Evolutionary conservation across 2,888 invertebrate genomes (phyloP).

Genomic region (Atrina japonica): DNA sequence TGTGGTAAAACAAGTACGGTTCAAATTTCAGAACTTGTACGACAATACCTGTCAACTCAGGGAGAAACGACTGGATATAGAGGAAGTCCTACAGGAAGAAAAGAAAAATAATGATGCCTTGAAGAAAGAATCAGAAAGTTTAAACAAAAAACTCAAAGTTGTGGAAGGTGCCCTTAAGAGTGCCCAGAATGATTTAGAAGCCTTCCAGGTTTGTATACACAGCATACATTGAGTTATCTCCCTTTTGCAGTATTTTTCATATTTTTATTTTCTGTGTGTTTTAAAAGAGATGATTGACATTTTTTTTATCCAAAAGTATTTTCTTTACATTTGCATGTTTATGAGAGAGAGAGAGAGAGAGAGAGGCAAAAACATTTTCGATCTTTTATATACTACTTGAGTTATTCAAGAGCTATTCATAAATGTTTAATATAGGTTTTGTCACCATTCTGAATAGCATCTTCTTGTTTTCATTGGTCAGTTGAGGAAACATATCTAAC

Average conservation of each 20-base stretch:
- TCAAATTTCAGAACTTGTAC: constrained; percentile 75
- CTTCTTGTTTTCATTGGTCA: no score
- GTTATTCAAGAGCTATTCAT: no score
- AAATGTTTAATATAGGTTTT: no score
- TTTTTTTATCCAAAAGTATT: not conserved
- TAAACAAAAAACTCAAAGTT: constrained; percentile 79
- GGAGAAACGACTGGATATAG: constrained; percentile 80
- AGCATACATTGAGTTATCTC: not conserved
- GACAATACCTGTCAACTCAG: constrained; percentile 79
- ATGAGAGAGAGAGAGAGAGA: no score
- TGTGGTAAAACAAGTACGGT: no score
- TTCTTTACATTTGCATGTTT: no score
- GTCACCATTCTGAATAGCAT: no score
- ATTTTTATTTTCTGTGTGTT: not conserved
- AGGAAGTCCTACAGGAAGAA: constrained; percentile 78
- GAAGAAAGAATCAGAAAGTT: constrained; percentile 78
- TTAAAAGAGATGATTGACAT: not conserved
- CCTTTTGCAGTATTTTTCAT: not conserved
- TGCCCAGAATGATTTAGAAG: constrained; percentile 79
- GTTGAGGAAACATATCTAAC: no score
- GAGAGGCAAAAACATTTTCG: no score
- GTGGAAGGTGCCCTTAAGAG: constrained; percentile 76
- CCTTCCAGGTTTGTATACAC: constrained; percentile 76
- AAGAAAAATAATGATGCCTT: constrained; percentile 77
- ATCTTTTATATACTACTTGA: no score